A percentile compares a stretch with the other conserved stretches of the same genome.
These are phyloP conservation scores for Ceriagrion tenellum DNA, from an alignment of 2,888 invertebrate genomes.

Conservation along the genomic window DNA sequence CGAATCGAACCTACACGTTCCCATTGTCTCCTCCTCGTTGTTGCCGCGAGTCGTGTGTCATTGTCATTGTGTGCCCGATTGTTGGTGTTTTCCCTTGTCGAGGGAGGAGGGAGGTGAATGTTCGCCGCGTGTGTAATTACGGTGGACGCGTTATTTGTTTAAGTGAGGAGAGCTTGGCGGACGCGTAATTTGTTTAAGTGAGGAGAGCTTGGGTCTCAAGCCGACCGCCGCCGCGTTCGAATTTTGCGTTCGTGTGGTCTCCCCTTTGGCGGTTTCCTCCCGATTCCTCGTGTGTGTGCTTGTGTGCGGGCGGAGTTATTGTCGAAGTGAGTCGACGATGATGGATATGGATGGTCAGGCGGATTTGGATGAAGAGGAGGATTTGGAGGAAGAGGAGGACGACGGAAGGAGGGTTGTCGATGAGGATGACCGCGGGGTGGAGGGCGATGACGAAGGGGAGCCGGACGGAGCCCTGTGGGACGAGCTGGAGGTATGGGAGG, in stretches of 20 bases:
- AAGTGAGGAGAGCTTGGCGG: neutral
- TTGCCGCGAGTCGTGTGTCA: neutral
- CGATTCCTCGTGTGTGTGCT: too few relatives aligned
- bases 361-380: neutral
- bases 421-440: neutral
- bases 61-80: neutral
- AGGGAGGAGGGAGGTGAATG: neutral
- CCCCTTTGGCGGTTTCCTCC: neutral
- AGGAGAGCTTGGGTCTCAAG: neutral
- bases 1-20: neutral
- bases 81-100: neutral
- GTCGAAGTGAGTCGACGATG: neutral
- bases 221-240: too few relatives aligned
- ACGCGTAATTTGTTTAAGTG: neutral
- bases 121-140: neutral
- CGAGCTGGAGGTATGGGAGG: neutral
- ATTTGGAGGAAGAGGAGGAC: neutral
- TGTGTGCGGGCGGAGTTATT: too few relatives aligned
- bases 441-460: neutral
- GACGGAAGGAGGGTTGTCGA: neutral
- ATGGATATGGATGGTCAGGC: neutral
- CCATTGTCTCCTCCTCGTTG: neutral
- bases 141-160: neutral
- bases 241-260: neutral
- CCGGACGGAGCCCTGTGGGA: neutral